These are phyloP conservation scores for Dromaius novaehollandiae DNA, from an alignment of 2,113 vertebrate species.

Conservation along the genomic window DNA sequence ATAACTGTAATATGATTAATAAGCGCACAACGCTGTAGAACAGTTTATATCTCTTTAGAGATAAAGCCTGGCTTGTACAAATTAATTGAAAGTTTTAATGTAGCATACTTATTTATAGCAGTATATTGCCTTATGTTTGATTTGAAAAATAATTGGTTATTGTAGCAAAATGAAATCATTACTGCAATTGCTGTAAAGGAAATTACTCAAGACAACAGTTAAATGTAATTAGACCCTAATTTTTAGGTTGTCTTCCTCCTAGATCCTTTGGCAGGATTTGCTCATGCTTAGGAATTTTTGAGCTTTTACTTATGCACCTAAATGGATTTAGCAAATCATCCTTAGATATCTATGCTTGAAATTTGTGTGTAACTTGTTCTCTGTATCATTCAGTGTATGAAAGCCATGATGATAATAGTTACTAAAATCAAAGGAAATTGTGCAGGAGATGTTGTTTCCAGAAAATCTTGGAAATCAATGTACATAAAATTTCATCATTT, in stretches of 20 bases:
- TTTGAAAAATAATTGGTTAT: not conserved
- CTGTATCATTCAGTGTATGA: not conserved
- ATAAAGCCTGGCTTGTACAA: not conserved
- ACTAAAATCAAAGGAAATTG: not conserved
- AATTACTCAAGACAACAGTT: conserved; percentile 6
- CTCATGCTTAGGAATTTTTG: not conserved
- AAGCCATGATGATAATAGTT: not conserved
- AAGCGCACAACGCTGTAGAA: not conserved
- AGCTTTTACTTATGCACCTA: not conserved
- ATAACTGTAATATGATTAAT: not conserved
- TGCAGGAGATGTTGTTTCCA: not conserved
- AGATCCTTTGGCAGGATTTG: not conserved
- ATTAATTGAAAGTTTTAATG: conserved; percentile 8
- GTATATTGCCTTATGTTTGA: not conserved
- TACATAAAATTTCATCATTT: not conserved
- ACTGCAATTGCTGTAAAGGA: conserved; percentile 21
- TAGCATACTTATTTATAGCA: conserved; percentile 21
- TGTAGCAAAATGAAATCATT: conserved; percentile 34
- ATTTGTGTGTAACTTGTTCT: not conserved
- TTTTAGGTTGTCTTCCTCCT: not conserved
- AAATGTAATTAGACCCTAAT: conserved; percentile 3
- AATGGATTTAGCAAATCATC: not conserved
- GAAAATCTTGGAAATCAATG: not conserved
- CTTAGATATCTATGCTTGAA: not conserved
- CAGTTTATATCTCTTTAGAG: not conserved